Conservation (phyloP, 2,888 invertebrate genomes). For the Psylliodes chrysocephalus region DNA sequence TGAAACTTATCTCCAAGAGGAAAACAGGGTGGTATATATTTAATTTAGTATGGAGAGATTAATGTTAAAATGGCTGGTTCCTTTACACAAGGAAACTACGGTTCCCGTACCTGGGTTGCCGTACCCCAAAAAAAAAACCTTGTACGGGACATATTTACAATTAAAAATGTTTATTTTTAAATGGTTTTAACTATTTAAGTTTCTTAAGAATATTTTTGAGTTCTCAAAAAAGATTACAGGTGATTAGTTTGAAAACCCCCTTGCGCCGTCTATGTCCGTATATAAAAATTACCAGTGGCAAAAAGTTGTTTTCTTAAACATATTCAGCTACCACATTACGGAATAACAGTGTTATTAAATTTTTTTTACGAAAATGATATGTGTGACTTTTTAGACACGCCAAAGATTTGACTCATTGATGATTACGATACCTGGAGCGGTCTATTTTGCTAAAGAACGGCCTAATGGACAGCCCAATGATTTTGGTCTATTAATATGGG, state of each 20-base stretch:
- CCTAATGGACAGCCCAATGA: slow-evolving; percentile 1
- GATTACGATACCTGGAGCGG: background rate
- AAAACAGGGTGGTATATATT: no score
- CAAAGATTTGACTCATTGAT: background rate
- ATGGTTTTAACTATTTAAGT: background rate
- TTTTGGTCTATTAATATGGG: background rate
- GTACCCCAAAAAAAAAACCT: no score
- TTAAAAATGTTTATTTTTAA: no score
- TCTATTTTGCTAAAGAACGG: background rate
- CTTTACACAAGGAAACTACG: no score
- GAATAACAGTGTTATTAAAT: slow-evolving; percentile 2
- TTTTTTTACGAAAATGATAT: slow-evolving; percentile 1
- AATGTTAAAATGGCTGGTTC: no score
- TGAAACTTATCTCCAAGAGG: no score
- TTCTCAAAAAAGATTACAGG: no score
- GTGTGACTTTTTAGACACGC: background rate
- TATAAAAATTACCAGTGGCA: slow-evolving; percentile 29
- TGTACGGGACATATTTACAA: no score
- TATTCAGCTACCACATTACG: slow-evolving; percentile 41
- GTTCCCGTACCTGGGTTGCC: no score
- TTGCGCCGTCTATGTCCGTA: background rate
- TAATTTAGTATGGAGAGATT: no score
- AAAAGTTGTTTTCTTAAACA: slow-evolving; percentile 41
- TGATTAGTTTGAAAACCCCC: background rate
- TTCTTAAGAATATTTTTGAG: no score